Evolutionary conservation across 2,113 vertebrate genomes (phyloP).

Genomic region (Peromyscus polionotus): DNA sequence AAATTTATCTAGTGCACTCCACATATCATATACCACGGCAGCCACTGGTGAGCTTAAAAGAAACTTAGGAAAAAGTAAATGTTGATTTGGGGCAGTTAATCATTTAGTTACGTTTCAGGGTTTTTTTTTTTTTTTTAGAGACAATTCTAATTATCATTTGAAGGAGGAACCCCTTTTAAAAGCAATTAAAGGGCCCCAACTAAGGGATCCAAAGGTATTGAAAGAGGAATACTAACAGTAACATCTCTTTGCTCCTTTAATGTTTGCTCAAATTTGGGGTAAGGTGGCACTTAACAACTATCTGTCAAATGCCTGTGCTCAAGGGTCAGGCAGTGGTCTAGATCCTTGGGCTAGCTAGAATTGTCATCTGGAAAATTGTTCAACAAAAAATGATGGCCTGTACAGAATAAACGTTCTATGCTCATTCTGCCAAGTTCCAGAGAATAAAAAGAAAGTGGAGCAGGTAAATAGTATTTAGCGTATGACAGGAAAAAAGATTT

Average conservation of each 20-base stretch:
- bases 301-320: not conserved
- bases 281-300: not conserved
- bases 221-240: not conserved
- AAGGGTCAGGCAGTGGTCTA: not conserved
- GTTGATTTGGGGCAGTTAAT: not conserved
- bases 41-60: not conserved
- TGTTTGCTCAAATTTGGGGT: not conserved
- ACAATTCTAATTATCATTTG: not conserved
- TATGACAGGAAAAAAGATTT: not conserved
- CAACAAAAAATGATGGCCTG: not conserved
- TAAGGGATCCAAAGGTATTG: not conserved
- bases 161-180: not conserved
- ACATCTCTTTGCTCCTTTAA: not conserved
- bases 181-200: not conserved
- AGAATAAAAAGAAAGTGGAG: not conserved
- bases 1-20: not conserved
- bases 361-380: not conserved
- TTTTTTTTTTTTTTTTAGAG: slow-evolving; percentile 34
- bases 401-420: not conserved
- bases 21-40: not conserved
- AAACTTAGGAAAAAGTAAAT: not conserved
- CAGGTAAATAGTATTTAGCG: not conserved
- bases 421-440: slow-evolving; percentile 17
- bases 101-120: slow-evolving; percentile 6
- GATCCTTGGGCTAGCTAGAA: not conserved